Evolutionary conservation across 2,113 vertebrate genomes (phyloP), one percentile per base, ranked within the genome.

Genomic region (Porphyrio hochstetteri): DNA sequence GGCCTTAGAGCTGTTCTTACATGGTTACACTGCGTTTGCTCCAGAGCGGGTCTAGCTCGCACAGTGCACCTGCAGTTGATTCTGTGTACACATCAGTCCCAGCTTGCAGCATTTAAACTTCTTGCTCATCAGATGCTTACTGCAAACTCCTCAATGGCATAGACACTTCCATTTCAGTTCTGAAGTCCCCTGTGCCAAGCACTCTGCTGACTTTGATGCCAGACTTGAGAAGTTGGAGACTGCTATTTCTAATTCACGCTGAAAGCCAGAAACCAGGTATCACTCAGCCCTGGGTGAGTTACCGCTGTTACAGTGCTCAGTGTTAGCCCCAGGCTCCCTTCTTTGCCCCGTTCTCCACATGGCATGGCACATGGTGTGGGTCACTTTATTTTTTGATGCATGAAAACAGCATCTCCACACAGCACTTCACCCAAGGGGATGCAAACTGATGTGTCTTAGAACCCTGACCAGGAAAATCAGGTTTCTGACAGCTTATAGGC

Each of bases 61-160:
- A 1, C 3, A 1, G 5, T 13, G 19, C 38, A 40, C 10, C 9
- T 11, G 19, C 67, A 52, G 36, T 29, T 0, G 0, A 13, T 82
- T 0, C 0, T 7, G 5, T 8, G 18, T 2, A 5, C 8, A 17
- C 8, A 1, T 19, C 25, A 82, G 24, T 16, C 50, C 50, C 64
- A 61, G 20, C 27, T 24, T 7, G 18, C 27, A n/a, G 69, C 1
- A 16, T 1, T 61, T 46, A 81, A 81, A 33, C 17, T 57, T 48
- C 20, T 42, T 56, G 10, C n/a, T 13, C 25, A 13, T 44, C 3
- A 1, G 44, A 9, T 14, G n/a, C 16, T 40, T 40, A 27, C 17
- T 18, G 42, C 29, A 75, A 91, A 75, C 57, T 80, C 36, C 42
- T 69, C 16, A 61, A 23, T 6, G 1, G 11, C 1, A 0, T 13